phyloP scores from a whole-genome alignment of 2,888 invertebrate genomes.

The Rhagophthalmus giganteus region DNA sequence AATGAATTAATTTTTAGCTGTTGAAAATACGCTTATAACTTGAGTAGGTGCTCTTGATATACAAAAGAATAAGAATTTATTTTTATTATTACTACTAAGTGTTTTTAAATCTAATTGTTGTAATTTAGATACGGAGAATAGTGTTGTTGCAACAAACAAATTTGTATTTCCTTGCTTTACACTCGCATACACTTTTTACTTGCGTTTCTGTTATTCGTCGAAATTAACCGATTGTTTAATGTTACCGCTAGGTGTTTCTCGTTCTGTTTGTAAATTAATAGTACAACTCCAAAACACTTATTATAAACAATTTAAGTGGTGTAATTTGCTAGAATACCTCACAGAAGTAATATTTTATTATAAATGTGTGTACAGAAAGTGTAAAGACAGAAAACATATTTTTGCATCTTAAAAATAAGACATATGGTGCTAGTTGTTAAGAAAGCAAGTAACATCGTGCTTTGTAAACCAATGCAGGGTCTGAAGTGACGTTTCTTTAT shows the following conservation, averaged over 20 bases:
- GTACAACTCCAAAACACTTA: too few relatives aligned
- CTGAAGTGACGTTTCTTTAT: slow-evolving; percentile 28
- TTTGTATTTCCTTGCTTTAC: slow-evolving; percentile 22
- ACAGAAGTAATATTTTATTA: slow-evolving; percentile 34
- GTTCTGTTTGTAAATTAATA: too few relatives aligned
- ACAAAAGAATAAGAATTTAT: slow-evolving; percentile 24
- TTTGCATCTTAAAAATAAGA: slow-evolving; percentile 35
- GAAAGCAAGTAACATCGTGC: slow-evolving; percentile 31
- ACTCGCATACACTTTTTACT: too few relatives aligned
- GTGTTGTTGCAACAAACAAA: slow-evolving; percentile 17
- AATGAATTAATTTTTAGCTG: slow-evolving; percentile 23
- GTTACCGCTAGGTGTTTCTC: too few relatives aligned
- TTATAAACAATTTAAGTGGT: slow-evolving; percentile 25
- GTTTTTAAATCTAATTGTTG: slow-evolving; percentile 32
- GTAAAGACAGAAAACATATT: slow-evolving; percentile 32
- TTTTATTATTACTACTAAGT: slow-evolving; percentile 28
- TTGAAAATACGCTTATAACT: slow-evolving; percentile 25
- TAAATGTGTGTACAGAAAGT: slow-evolving; percentile 30
- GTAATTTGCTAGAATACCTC: slow-evolving; percentile 21
- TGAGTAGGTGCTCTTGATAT: slow-evolving; percentile 29
- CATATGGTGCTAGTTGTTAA: slow-evolving; percentile 34
- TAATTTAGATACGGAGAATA: slow-evolving; percentile 13
- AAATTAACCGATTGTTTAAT: too few relatives aligned
- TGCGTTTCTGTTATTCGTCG: too few relatives aligned
- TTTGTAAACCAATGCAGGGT: slow-evolving; percentile 34